A percentile compares a stretch with the other conserved stretches of the same genome.
These are phyloP conservation scores for Enteromius treurensis DNA, from an alignment of 2,797 vertebrate species.

Conservation along the genomic window DNA sequence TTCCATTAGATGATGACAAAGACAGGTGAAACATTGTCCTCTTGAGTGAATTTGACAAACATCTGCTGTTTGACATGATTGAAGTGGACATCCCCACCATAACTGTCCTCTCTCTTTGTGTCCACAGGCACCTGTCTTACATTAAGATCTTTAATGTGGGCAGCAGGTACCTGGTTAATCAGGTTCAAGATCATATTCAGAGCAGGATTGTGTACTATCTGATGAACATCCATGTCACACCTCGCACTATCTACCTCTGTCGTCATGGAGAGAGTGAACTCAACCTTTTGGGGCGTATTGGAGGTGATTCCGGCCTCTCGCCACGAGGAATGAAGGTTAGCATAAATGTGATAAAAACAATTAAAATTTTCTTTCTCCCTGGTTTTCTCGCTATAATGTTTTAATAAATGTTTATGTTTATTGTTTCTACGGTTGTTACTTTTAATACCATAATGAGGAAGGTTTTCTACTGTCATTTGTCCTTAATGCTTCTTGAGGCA, in stretches of 20 bases:
- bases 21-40: slow-evolving; percentile 80
- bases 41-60: neutral
- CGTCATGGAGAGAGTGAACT: slow-evolving; percentile 92
- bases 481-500: no score
- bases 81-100: neutral
- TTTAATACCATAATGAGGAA: no score
- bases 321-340: slow-evolving; percentile 77
- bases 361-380: no score
- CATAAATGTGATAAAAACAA: neutral
- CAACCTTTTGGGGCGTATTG: slow-evolving; percentile 87
- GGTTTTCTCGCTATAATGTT: neutral
- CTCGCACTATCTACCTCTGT: slow-evolving; percentile 88
- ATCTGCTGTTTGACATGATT: neutral
- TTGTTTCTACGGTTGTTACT: no score
- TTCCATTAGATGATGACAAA: slow-evolving; percentile 84
- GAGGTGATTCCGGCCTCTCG: slow-evolving; percentile 87
- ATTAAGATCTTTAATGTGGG: slow-evolving; percentile 95
- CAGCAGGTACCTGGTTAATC: slow-evolving; percentile 87
- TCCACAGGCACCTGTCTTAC: slow-evolving; percentile 84
- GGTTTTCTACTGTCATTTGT: no score
- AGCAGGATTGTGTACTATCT: slow-evolving; percentile 92
- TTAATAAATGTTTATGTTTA: neutral
- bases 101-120: slow-evolving; percentile 9
- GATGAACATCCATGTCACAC: slow-evolving; percentile 94
- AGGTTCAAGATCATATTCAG: slow-evolving; percentile 91